These are phyloP conservation scores for Argyresthia albistria DNA, from an alignment of 2,888 invertebrate genomes.

Conservation along the genomic window DNA sequence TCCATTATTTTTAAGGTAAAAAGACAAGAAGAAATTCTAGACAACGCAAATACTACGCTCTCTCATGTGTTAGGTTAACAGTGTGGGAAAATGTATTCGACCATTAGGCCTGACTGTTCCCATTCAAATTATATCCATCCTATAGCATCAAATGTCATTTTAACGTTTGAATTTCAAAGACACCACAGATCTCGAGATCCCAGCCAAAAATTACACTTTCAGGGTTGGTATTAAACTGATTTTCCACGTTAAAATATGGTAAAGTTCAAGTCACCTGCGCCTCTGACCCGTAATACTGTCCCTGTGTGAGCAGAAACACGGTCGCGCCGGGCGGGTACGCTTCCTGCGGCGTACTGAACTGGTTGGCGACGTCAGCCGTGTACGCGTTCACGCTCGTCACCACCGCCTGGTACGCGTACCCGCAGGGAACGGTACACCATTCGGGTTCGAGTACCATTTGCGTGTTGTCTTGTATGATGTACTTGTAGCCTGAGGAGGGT, in stretches of 20 bases:
- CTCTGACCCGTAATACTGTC: slow-evolving; percentile 85
- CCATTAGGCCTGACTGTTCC: no score
- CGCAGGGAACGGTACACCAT: slow-evolving; percentile 75
- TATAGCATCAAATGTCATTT: no score
- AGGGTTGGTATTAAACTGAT: no score
- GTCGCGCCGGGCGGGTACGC: slow-evolving; percentile 78
- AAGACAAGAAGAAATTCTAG: no score
- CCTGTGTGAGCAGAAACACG: slow-evolving; percentile 82
- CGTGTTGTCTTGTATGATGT: slow-evolving; percentile 68
- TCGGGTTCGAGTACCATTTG: slow-evolving; percentile 77
- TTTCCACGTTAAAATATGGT: not conserved
- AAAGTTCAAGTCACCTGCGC: slow-evolving; percentile 77
- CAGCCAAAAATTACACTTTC: no score
- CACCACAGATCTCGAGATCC: no score
- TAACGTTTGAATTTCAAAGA: no score
- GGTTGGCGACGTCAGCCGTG: slow-evolving; percentile 22
- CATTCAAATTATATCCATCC: no score
- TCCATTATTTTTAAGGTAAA: no score
- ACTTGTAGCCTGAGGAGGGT: slow-evolving; percentile 44
- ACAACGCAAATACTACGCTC: no score
- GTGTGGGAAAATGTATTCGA: no score
- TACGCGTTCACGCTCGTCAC: slow-evolving; percentile 36
- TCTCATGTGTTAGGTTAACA: no score
- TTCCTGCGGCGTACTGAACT: slow-evolving; percentile 34
- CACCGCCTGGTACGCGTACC: slow-evolving; percentile 80